These are phyloP conservation scores for Ceratina japonica DNA, from an alignment of 1,140 invertebrate genomes.

Conservation along the genomic window DNA sequence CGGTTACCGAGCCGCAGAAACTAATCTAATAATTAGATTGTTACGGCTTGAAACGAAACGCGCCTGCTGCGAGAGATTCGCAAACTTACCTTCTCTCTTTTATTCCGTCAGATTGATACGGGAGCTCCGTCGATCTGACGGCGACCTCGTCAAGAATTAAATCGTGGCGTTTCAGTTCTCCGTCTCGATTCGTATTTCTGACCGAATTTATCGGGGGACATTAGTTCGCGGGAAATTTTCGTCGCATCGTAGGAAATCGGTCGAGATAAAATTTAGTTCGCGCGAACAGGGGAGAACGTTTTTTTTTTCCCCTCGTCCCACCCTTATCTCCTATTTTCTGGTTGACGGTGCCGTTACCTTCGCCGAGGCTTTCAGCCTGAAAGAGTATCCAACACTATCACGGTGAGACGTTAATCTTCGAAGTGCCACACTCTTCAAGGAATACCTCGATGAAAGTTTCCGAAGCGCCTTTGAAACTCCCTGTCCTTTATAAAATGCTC, in stretches of 20 bases:
- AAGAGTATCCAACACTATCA: conserved; percentile 50
- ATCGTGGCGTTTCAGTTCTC: background rate
- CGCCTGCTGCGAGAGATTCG: background rate
- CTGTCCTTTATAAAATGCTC: conserved; percentile 43
- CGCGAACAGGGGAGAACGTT: background rate
- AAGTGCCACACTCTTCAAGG: conserved; percentile 46
- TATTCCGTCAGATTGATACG: no score
- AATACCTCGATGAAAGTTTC: conserved; percentile 45
- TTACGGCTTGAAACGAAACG: conserved; percentile 31
- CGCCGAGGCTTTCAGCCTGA: conserved; percentile 24
- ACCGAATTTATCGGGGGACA: background rate
- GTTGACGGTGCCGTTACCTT: conserved; percentile 28
- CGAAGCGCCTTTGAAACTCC: conserved; percentile 45
- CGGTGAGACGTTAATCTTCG: conserved; percentile 47
- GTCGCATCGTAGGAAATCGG: background rate
- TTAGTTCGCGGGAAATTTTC: background rate
- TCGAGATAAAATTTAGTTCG: conserved; percentile 5
- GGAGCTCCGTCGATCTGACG: no score
- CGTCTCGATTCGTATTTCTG: background rate
- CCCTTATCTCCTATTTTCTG: conserved; percentile 37
- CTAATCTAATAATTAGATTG: conserved; percentile 36
- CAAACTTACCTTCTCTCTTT: no score
- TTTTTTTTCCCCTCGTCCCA: background rate
- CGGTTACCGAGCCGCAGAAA: background rate
- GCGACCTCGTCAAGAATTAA: background rate